Conservation (phyloP, 2,797 vertebrate genomes). For the Phoebastria nigripes region DNA sequence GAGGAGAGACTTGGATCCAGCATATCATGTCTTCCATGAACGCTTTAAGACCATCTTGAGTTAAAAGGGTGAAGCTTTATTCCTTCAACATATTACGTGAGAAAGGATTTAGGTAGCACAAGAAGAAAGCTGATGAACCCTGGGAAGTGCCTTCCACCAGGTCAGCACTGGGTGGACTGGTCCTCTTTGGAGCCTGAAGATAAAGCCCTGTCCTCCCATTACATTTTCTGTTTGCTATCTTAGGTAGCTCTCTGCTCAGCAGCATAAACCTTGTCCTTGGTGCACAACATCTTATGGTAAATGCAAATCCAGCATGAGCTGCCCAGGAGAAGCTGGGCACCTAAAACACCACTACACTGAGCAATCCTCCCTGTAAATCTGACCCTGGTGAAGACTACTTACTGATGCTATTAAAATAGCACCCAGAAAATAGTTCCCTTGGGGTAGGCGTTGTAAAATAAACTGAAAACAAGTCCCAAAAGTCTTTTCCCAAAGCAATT, state of each 20-base stretch:
- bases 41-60: not conserved
- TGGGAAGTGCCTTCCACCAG: not conserved
- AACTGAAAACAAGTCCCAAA: not conserved
- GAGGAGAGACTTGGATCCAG: not conserved
- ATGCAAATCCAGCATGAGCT: not conserved
- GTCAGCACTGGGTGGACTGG: not conserved
- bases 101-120: not conserved
- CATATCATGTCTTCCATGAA: not conserved
- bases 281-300: not conserved
- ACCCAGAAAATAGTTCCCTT: not conserved
- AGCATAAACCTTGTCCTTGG: not conserved
- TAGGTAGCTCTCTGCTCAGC: not conserved
- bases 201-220: not conserved
- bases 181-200: not conserved
- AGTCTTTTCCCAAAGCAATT: not conserved
- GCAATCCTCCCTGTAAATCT: not conserved
- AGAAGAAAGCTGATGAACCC: not conserved
- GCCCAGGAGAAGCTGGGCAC: not conserved
- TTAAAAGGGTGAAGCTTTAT: not conserved
- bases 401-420: not conserved
- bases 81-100: not conserved
- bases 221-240: not conserved
- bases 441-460: not conserved
- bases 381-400: not conserved
- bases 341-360: not conserved